phyloP scores from a whole-genome alignment of 2,888 invertebrate species.

The Platypus cylindrus region DNA sequence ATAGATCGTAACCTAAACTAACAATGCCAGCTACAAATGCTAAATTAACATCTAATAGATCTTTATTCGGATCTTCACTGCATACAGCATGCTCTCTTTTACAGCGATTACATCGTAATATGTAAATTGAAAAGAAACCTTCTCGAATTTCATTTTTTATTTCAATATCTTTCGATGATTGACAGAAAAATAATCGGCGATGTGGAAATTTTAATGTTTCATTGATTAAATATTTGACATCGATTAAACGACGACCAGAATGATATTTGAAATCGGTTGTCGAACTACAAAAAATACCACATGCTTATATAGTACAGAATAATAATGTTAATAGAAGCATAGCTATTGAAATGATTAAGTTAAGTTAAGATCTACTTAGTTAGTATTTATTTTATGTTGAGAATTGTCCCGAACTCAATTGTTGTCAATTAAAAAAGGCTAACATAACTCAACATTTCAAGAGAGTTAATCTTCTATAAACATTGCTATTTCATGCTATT shows the following conservation, averaged over 20 bases:
- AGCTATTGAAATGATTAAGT: too few species aligned
- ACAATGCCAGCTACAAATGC: conserved; percentile 21
- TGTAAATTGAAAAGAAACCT: conserved; percentile 19
- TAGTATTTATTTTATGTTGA: too few species aligned
- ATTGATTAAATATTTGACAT: conserved; percentile 19
- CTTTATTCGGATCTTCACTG: conserved; percentile 20
- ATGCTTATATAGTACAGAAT: too few species aligned
- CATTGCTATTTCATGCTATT: too few species aligned
- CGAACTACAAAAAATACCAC: conserved; percentile 14
- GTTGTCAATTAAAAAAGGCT: too few species aligned
- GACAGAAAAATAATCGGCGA: conserved; percentile 17
- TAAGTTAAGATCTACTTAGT: too few species aligned
- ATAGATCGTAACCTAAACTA: conserved; percentile 19
- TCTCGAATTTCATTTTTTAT: conserved; percentile 21
- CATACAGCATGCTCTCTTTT: conserved; percentile 17
- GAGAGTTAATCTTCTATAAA: too few species aligned
- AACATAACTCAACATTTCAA: too few species aligned
- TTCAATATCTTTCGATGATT: conserved; percentile 15
- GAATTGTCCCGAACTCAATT: too few species aligned
- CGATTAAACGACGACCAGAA: conserved; percentile 21
- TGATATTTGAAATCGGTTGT: conserved; percentile 18
- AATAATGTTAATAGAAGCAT: too few species aligned
- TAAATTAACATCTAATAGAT: conserved; percentile 20
- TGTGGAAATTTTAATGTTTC: conserved; percentile 20
- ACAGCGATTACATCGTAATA: conserved; percentile 18